Conservation (phyloP, 2,797 vertebrate genomes). For the Chaetodon trifasciatus region DNA sequence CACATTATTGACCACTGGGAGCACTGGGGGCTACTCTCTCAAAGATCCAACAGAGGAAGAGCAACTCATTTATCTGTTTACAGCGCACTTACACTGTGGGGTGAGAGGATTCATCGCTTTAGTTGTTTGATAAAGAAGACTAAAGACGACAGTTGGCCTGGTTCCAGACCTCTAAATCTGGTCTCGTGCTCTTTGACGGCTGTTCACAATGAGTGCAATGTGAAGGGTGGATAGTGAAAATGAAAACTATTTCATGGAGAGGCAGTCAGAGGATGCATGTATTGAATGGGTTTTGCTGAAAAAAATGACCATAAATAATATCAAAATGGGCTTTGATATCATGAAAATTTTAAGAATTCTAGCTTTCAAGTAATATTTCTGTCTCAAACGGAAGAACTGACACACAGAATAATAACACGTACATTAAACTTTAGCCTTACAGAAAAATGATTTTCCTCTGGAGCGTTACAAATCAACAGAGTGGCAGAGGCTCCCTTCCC, state of each 20-base stretch:
- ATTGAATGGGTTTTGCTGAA: not conserved
- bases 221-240: not conserved
- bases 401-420: not conserved
- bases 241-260: not conserved
- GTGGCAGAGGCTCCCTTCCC: conserved; percentile 3
- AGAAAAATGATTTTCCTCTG: not conserved
- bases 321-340: not conserved
- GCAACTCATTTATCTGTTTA: conserved; percentile 1
- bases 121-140: conserved; percentile 12
- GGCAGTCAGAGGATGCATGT: not conserved
- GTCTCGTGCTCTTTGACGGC: not conserved
- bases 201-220: not conserved
- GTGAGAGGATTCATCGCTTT: conserved; percentile 4
- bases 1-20: not conserved
- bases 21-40: not conserved
- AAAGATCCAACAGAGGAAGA: not conserved
- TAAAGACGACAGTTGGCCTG: not conserved
- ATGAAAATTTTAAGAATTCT: not conserved
- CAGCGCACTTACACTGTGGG: not conserved
- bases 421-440: not conserved
- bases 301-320: not conserved
- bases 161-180: not conserved
- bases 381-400: not conserved
- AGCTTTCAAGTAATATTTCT: not conserved
- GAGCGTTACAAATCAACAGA: conserved; percentile 2